A percentile compares a stretch with the other conserved stretches of the same genome.
These are phyloP conservation scores for Manis crassicaudata DNA, from an alignment of 2,797 vertebrate genomes.

Conservation along the genomic window DNA sequence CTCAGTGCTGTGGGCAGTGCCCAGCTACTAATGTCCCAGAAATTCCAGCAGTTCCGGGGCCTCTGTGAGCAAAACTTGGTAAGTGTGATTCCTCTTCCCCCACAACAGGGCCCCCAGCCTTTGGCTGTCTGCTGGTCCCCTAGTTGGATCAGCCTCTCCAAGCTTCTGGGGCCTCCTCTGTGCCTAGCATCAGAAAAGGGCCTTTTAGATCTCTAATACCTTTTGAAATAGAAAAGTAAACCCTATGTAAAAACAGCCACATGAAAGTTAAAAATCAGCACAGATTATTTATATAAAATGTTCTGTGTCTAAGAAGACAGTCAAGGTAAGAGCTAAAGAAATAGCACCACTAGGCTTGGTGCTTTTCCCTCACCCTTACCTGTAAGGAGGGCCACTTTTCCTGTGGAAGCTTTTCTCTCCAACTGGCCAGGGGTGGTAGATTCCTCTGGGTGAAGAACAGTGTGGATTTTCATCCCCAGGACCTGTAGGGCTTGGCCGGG, in stretches of 20 bases:
- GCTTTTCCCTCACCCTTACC: not conserved
- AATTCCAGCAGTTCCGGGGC: conserved; percentile 98
- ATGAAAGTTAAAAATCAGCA: not conserved
- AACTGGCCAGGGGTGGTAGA: too few relatives aligned
- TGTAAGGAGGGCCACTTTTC: not conserved
- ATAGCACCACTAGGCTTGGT: not conserved
- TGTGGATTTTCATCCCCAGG: not conserved
- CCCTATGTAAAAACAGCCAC: not conserved
- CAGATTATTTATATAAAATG: not conserved
- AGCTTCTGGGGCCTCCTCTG: not conserved
- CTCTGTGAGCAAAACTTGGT: conserved; percentile 99
- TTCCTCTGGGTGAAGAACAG: too few relatives aligned
- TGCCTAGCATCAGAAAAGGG: not conserved
- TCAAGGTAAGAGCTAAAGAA: conserved; percentile 38
- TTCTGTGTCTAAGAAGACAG: not conserved
- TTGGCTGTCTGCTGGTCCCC: not conserved
- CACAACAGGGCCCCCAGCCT: not conserved
- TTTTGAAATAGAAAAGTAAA: not conserved
- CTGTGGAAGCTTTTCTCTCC: not conserved
- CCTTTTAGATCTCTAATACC: not conserved
- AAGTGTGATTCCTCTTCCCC: conserved; percentile 81
- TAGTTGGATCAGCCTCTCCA: not conserved
- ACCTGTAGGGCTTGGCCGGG: not conserved
- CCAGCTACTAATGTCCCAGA: conserved; percentile 98
- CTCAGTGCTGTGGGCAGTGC: conserved; percentile 98